Base-by-base conservation (phyloP, 1,140 invertebrate species). In the Panonychus citri region DNA sequence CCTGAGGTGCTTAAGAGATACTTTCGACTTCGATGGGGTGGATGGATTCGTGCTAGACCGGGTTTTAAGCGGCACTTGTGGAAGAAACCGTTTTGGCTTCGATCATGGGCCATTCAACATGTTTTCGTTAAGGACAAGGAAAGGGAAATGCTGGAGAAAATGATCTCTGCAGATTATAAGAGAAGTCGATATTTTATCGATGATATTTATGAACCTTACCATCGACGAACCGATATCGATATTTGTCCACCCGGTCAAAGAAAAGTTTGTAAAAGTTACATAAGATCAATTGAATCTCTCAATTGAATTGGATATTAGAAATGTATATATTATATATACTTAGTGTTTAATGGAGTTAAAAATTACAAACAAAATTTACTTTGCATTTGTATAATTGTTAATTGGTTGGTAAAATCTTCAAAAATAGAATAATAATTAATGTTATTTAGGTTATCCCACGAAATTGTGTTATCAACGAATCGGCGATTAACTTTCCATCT, bases 151-250 rank as follows among this genome's bases (percentile, higher is more conserved):
- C 68, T 91, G 3, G 86, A 91, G 65, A 83, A 80, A 72, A 88
- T 94, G 85, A 81, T 85, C 0, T 80, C 79, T 0, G 76, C 69
- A 13, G 85, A 75, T 65, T 90, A 83, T 82, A 77, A 76, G 54
- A 78, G 75, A 57, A 80, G 78, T 4, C 82, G 79, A 60, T 78
- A 81, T 70, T 91, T 81, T 66, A 77, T 88, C 3, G 81, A 91
- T 64, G 86, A 91, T 73, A 81, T 82, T 1, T 93, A 91, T 70
- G 75, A 77, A 56, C 81, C 84, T 1, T 94, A 91, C 68, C 83
- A 91, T 60, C 74, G 70, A 7, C 71, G 85, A 64, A 77, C 84
- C 68, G 78, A 84, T 59, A 84, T 76, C 68, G 56, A 43, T 49
- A 49, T 56, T 34, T 49, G 60, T 1, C 59, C 59, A 30, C n/a